Conservation (phyloP, 2,888 invertebrate genomes). For the Gasteruption jaculator region DNA sequence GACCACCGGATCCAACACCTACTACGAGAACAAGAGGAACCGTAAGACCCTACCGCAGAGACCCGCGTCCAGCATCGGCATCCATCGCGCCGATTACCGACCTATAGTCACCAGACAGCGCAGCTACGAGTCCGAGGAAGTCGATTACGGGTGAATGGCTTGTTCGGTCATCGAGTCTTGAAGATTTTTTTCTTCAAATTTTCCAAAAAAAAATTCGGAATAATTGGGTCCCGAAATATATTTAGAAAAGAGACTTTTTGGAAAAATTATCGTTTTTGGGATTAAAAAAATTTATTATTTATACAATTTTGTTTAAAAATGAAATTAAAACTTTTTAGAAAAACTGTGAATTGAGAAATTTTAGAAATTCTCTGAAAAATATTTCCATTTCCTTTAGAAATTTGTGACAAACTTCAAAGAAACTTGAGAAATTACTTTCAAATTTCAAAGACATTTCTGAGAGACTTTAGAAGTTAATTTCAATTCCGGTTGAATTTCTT, state of each 20-base stretch:
- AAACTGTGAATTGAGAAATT: too few species aligned
- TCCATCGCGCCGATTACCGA: conserved; percentile 42
- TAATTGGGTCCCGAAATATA: background rate
- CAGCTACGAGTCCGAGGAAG: conserved; percentile 46
- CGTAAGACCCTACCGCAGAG: conserved; percentile 47
- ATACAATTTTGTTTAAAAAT: too few species aligned
- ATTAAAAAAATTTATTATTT: too few species aligned
- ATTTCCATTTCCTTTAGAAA: too few species aligned
- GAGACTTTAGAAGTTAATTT: conserved; percentile 11
- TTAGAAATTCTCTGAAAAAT: too few species aligned
- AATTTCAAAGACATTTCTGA: too few species aligned
- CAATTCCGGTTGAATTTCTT: too few species aligned
- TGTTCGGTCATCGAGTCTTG: too few species aligned
- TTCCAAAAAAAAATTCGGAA: background rate
- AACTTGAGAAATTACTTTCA: conserved; percentile 15
- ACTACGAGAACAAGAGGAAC: conserved; percentile 45
- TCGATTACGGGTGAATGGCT: conserved; percentile 43
- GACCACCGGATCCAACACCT: conserved; percentile 36
- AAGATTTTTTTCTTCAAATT: background rate
- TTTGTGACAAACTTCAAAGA: conserved; percentile 1
- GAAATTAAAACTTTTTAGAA: too few species aligned
- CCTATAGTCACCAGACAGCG: conserved; percentile 43
- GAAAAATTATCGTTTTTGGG: background rate
- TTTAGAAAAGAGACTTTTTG: too few species aligned
- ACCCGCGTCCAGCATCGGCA: conserved; percentile 46